These are phyloP conservation scores for Morus bassanus DNA, from an alignment of 2,797 vertebrate species.

Conservation along the genomic window DNA sequence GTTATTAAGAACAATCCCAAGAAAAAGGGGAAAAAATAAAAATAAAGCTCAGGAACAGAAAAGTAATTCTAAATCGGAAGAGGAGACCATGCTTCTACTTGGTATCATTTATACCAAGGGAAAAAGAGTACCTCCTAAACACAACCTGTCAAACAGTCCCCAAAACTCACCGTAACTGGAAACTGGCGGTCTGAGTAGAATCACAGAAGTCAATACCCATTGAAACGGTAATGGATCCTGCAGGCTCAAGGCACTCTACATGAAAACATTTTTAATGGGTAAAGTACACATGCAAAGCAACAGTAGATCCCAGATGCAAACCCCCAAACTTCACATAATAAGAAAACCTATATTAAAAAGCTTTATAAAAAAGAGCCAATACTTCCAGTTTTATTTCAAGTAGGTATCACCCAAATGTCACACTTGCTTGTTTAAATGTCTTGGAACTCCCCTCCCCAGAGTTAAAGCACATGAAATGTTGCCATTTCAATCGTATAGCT, in stretches of 20 bases:
- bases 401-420: neutral
- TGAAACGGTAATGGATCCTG: constrained; percentile 86
- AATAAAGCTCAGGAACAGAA: neutral
- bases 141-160: neutral
- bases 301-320: neutral
- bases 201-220: constrained; percentile 97
- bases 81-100: neutral
- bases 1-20: neutral
- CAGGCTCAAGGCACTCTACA: constrained; percentile 88
- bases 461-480: neutral
- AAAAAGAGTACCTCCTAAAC: neutral
- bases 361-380: neutral
- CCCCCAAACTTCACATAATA: neutral
- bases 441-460: neutral
- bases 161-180: constrained; percentile 91
- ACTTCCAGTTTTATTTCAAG: neutral
- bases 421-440: neutral
- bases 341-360: neutral
- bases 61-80: neutral
- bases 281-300: constrained; percentile 6
- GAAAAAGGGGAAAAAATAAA: neutral
- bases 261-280: constrained; percentile 68
- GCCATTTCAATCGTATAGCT: neutral
- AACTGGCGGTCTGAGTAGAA: constrained; percentile 93
- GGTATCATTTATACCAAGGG: neutral